Conservation (phyloP, 2,113 vertebrate genomes). For the Atlantisia rogersi region DNA sequence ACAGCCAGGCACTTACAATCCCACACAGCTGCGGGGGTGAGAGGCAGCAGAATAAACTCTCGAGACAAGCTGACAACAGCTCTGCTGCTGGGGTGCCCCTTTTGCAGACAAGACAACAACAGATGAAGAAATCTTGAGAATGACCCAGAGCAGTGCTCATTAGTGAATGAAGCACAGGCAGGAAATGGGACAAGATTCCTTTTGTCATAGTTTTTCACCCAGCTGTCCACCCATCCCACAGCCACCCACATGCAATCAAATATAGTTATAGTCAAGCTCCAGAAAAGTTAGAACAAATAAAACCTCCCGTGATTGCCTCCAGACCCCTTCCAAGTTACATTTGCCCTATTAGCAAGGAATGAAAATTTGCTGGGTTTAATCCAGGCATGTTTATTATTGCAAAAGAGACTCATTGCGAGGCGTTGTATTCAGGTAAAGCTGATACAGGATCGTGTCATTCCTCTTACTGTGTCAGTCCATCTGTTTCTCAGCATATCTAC, state of each 20-base stretch:
- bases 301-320: constrained; percentile 5
- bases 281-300: constrained; percentile 13
- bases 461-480: neutral
- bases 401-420: neutral
- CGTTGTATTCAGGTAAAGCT: constrained; percentile 17
- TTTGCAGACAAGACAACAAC: constrained; percentile 58
- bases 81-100: constrained; percentile 34
- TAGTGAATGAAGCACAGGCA: constrained; percentile 38
- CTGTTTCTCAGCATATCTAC: neutral
- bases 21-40: constrained; percentile 38
- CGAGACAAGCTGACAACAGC: constrained; percentile 55
- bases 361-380: constrained; percentile 32
- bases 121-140: constrained; percentile 64
- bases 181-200: constrained; percentile 50
- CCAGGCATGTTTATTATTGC: neutral
- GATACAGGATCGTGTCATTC: neutral
- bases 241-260: constrained; percentile 38
- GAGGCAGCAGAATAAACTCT: constrained; percentile 49
- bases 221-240: constrained; percentile 50
- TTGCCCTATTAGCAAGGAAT: constrained; percentile 7
- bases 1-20: constrained; percentile 28
- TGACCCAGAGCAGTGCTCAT: constrained; percentile 45
- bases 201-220: constrained; percentile 59
- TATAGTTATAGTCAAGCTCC: neutral
- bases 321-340: constrained; percentile 28